These are phyloP conservation scores for Trichonephila clavipes DNA, from an alignment of 1,140 invertebrate genomes.

Conservation along the genomic window DNA sequence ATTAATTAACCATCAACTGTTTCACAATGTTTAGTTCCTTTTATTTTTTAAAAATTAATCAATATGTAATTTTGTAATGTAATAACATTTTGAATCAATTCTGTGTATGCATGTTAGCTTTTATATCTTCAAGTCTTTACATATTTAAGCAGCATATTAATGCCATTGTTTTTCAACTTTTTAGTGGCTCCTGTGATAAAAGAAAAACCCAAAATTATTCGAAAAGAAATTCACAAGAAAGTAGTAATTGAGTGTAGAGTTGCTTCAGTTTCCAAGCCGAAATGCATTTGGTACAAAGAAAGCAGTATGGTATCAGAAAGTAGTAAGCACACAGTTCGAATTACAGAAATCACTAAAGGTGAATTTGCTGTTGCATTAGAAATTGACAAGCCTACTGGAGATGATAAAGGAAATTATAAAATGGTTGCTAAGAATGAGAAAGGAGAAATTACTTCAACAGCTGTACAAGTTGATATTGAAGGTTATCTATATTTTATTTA, in stretches of 20 bases:
- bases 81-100: too few relatives aligned
- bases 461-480: slow-evolving; percentile 86
- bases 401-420: slow-evolving; percentile 94
- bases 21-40: too few relatives aligned
- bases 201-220: slow-evolving; percentile 93
- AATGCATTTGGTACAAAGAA: slow-evolving; percentile 95
- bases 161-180: slow-evolving; percentile 78
- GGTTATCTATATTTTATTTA: slow-evolving; percentile 53
- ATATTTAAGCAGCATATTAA: background rate
- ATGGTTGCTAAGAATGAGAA: slow-evolving; percentile 95
- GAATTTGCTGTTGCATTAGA: slow-evolving; percentile 79
- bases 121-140: too few relatives aligned
- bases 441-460: slow-evolving; percentile 94
- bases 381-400: slow-evolving; percentile 86
- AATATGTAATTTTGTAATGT: too few relatives aligned
- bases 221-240: slow-evolving; percentile 93
- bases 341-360: slow-evolving; percentile 83
- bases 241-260: slow-evolving; percentile 95
- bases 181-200: slow-evolving; percentile 95
- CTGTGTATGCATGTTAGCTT: too few relatives aligned
- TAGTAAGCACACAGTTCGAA: slow-evolving; percentile 87
- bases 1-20: too few relatives aligned
- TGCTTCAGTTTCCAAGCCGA: slow-evolving; percentile 91
- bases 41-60: too few relatives aligned
- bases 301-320: slow-evolving; percentile 88